These are phyloP conservation scores for Propithecus coquereli DNA, from an alignment of 2,113 vertebrate species.

Conservation along the genomic window DNA sequence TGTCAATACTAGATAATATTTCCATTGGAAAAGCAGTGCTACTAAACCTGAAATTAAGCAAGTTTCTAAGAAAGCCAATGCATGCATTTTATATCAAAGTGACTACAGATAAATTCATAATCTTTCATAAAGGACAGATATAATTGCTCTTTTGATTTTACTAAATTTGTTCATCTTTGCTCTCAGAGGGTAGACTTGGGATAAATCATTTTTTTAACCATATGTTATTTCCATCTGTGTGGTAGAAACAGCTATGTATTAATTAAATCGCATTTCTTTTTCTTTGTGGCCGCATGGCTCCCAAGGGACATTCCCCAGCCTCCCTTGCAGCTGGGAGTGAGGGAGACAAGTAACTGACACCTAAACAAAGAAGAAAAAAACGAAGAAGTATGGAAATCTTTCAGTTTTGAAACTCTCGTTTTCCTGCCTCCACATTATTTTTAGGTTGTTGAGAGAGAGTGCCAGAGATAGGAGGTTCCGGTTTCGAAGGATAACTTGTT, in stretches of 20 bases:
- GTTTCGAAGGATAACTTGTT: not conserved
- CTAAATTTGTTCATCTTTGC: not conserved
- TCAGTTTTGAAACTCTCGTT: not conserved
- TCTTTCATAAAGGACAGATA: not conserved
- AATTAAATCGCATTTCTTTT: conserved; percentile 19
- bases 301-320: not conserved
- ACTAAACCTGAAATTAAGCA: not conserved
- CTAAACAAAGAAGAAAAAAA: not conserved
- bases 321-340: not conserved
- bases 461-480: not conserved
- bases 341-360: not conserved
- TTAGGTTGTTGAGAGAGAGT: not conserved
- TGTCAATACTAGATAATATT: conserved; percentile 21
- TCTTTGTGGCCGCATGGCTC: not conserved
- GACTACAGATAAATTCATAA: not conserved
- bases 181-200: not conserved
- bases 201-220: conserved; percentile 30
- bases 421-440: not conserved
- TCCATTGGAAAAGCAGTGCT: not conserved
- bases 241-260: not conserved
- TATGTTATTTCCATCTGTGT: not conserved
- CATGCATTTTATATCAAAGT: conserved; percentile 3
- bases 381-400: not conserved
- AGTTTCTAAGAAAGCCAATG: not conserved
- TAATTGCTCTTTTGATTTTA: not conserved